Base-by-base conservation (phyloP, 2,797 vertebrate species). In the Falco biarmicus region DNA sequence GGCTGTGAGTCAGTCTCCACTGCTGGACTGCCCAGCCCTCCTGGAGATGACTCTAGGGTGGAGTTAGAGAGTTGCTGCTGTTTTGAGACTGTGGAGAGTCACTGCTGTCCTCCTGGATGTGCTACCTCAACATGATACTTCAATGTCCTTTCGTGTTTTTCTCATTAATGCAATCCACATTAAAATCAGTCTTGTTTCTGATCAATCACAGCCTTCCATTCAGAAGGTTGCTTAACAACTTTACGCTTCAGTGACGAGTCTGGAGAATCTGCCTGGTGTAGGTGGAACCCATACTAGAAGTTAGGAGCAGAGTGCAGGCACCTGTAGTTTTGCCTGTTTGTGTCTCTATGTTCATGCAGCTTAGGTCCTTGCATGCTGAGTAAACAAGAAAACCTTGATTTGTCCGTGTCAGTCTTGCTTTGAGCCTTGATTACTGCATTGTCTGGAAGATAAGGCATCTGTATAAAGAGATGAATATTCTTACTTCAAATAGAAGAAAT, bases 1-100 rank as follows among this genome's bases (percentile, higher is more conserved):
- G 31, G 9, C 31, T 63, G 19, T 0, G 3, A 47, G 22, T 47
- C 0, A 0, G 29, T 61, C 37, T 68, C n/a, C 48, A 37, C 29
- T 41, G 47, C 10, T 18, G 39, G 61, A 32, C 32, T 56, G 11
- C 32, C 26, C 32, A 60, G 31, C 29, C 26, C 37, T 43, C 37
- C 17, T 70, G 66, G 26, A 94, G n/a, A 10, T 45, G 56, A 14
- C 60, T 50, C 16, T 28, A 57, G 17, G 15, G 20, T 51, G 8
- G 24, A 84, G 39, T 10, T 15, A 29, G 28, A 77, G 54, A 70
- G 10, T 14, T 78, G 31, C 21, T 15, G 9, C 43, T 78, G 15
- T 19, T 79, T 60, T 74, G 32, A 53, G 61, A 43, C 28, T 15
- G 22, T 29, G 34, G 15, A 26, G 34, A 50, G 7, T 50, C n/a